Conservation (phyloP, 2,888 invertebrate genomes). For the Hanleya hanleyi region DNA sequence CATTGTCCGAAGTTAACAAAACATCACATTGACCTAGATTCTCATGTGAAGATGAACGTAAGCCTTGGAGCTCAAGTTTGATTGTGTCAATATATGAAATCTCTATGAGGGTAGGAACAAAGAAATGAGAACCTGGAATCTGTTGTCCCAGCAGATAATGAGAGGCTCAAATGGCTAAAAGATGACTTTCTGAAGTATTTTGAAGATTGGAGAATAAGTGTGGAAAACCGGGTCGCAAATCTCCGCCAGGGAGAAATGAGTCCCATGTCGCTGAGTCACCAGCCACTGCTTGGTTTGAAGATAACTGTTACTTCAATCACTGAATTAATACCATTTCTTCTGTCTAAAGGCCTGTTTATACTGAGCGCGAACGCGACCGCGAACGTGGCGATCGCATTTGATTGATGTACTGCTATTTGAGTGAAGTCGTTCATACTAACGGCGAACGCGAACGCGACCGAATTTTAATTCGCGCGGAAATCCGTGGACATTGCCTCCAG, state of each 20-base stretch:
- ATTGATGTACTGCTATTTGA: no score
- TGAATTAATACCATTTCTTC: conserved; percentile 24
- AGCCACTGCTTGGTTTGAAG: conserved; percentile 30
- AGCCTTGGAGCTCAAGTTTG: conserved; percentile 34
- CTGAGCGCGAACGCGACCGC: no score
- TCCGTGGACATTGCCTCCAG: no score
- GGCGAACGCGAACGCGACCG: no score
- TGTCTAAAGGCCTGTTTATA: conserved; percentile 27
- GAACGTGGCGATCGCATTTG: no score
- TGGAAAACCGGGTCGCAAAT: conserved; percentile 5
- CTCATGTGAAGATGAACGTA: conserved; percentile 27
- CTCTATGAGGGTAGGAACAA: conserved; percentile 17
- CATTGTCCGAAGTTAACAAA: conserved; percentile 24
- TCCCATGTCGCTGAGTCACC: conserved; percentile 25
- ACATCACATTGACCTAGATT: conserved; percentile 21
- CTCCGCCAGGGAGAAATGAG: conserved; percentile 2
- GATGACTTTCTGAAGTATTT: conserved; percentile 31
- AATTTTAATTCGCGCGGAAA: no score
- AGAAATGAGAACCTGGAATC: conserved; percentile 19
- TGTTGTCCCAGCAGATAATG: conserved; percentile 13
- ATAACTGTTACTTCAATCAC: conserved; percentile 26
- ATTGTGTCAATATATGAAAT: conserved; percentile 29
- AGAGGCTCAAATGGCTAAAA: conserved; percentile 18
- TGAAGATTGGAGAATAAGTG: conserved; percentile 21
- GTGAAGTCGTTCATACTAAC: no score